Percentiles rank a stretch among this genome's conserved stretches.
These are phyloP conservation scores for Willisornis vidua DNA, from an alignment of 2,113 vertebrate species.

Conservation along the genomic window DNA sequence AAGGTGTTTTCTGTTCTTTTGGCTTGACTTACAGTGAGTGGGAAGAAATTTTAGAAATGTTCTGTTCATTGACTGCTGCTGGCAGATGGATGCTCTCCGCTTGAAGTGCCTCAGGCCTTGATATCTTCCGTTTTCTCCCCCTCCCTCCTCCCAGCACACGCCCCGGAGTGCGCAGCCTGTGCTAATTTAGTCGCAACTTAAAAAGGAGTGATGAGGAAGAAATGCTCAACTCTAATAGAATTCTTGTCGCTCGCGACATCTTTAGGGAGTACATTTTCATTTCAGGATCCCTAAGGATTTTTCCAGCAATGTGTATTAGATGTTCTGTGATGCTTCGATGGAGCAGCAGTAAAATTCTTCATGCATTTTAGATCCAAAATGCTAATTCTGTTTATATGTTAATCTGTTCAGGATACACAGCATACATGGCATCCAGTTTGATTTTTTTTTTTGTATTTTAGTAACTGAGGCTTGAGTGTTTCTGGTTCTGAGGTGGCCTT, in stretches of 20 bases:
- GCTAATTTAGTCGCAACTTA: constrained; percentile 59
- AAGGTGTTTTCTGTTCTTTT: constrained; percentile 52
- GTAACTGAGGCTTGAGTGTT: background rate
- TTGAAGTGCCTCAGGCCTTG: constrained; percentile 51
- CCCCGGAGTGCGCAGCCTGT: constrained; percentile 40
- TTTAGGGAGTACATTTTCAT: constrained; percentile 18
- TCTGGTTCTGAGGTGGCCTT: background rate
- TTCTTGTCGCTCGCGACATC: background rate
- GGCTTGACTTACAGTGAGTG: constrained; percentile 47
- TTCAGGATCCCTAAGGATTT: background rate
- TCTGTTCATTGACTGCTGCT: constrained; percentile 61
- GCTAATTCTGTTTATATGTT: background rate
- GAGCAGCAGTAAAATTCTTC: background rate
- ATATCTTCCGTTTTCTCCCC: constrained; percentile 15
- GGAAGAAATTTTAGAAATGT: constrained; percentile 56
- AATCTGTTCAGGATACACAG: background rate
- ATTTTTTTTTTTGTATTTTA: background rate
- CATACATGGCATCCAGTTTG: background rate
- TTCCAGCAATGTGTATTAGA: background rate
- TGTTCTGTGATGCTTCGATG: background rate
- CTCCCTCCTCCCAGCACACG: constrained; percentile 22
- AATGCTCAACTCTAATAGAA: constrained; percentile 29
- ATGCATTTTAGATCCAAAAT: background rate
- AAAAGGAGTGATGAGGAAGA: constrained; percentile 49
- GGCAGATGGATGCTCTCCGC: constrained; percentile 59